Conservation (phyloP, 2,888 invertebrate genomes). For the Agonopterix alstromeriana region DNA sequence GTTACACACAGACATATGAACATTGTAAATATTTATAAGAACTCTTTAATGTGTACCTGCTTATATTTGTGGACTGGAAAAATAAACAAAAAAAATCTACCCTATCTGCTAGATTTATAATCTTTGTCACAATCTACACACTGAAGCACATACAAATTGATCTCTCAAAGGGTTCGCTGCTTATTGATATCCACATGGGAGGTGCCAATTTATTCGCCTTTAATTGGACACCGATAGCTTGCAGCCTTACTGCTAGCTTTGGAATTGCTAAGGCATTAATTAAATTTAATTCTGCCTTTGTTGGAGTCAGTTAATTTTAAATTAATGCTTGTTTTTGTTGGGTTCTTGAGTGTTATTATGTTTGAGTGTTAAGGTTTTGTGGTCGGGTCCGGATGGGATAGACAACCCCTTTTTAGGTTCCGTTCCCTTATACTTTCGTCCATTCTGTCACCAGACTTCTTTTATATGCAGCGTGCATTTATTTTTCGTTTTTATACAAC, state of each 20-base stretch:
- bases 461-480: too few relatives aligned
- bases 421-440: too few relatives aligned
- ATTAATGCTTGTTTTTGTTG: neutral
- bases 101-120: constrained; percentile 6
- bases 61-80: too few relatives aligned
- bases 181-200: constrained; percentile 58
- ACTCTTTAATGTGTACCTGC: too few relatives aligned
- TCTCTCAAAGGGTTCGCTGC: constrained; percentile 37
- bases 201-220: constrained; percentile 49
- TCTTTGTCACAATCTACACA: constrained; percentile 29
- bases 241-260: neutral
- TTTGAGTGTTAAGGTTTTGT: too few relatives aligned
- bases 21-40: too few relatives aligned
- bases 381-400: too few relatives aligned
- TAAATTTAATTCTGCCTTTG: constrained; percentile 5
- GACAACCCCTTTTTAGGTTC: too few relatives aligned
- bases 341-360: too few relatives aligned
- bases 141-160: constrained; percentile 47
- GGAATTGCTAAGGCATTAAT: constrained; percentile 3
- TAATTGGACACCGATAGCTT: constrained; percentile 43
- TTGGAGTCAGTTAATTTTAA: constrained; percentile 7
- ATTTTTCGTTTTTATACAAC: too few relatives aligned
- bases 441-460: too few relatives aligned
- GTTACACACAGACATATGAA: too few relatives aligned
- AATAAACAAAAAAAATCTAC: neutral